Evolutionary conservation across 2,113 vertebrate species (phyloP), one percentile per base, ranked within the genome.

Genomic region (Sardina pilchardus): DNA sequence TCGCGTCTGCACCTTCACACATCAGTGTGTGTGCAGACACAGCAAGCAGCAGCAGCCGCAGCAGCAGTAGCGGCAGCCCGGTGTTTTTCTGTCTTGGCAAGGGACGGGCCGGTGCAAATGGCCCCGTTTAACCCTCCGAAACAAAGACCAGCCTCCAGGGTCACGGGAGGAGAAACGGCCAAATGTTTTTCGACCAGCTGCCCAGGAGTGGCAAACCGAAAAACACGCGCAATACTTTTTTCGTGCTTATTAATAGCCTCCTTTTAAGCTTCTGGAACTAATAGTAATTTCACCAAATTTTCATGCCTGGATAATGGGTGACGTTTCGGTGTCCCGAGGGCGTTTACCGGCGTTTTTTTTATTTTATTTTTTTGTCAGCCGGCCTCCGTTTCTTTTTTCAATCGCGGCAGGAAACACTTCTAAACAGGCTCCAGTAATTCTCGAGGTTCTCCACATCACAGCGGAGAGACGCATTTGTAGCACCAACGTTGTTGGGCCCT

Each of bases 51-150:
- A 71, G 63, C 6, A 34, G 63, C 24, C n/a, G 45, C 45, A 7
- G 26, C 63, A 71, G 63, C 6, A 34, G 63, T 2, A 63, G 56
- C 56, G 6, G 21, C 56, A 26, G 56, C 56, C 56, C n/a, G 56
- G 24, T 71, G 63, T 71, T 71, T 26, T 71, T 7, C 21, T 17
- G 50, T 71, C 63, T 71, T 71, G 63, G 63, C 63, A 71, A 71
- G 59, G 16, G 63, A 9, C 63, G 26, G 26, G 26, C 26, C 2
- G 12, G 63, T 71, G 26, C 26, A 71, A 71, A 71, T 85, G 67
- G 67, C 83, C 63, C 71, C 63, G 24, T 71, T 83, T 83, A 59
- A 83, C 84, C 84, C 45, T 67, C 45, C 42, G 26, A 12, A 71
- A 9, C 26, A 84, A n/a, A 67, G 42, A n/a, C 84, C n/a, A 85